Base-by-base conservation (phyloP, 2,797 vertebrate species). In the Helostoma temminkii region DNA sequence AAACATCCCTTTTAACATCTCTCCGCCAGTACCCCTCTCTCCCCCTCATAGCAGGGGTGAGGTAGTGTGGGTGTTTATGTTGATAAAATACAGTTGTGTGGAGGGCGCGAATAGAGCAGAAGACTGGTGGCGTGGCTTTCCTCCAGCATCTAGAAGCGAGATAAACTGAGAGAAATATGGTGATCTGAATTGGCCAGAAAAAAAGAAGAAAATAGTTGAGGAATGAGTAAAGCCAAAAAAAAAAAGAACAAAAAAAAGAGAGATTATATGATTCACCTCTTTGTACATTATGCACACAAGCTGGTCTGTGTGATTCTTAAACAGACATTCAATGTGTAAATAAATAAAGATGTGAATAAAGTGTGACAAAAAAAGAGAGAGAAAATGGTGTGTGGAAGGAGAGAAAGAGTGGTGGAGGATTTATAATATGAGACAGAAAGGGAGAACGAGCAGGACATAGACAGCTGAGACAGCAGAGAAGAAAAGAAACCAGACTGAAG, bases 11-110 rank as follows among this genome's bases (percentile, higher is more conserved):
- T 72, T 83, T 61, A 82, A 70, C 74, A 70, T 66, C 52, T 71
- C 66, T 47, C 41, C 25, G n/a, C 45, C 47, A 19, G 49, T 37
- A 47, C 30, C 26, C 24, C 52, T 37, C 41, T 52, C 26, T 42
- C 60, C 52, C 68, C 39, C 56, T 73, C 66, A 46, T 58, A 50
- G 71, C 74, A 76, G 64, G 69, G 76, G 63, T 50, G 71, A 82
- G 75, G 68, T 14, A 24, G 41, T 52, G 65, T 73, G 73, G 82
- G 81, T 74, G 77, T 63, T 58, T 55, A 71, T 85, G 74, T 83
- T 84, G 81, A 84, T 82, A 76, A 84, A 83, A 78, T 86, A 64
- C 83, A 85, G 78, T 81, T 83, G 69, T 72, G 71, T 50, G 30
- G 6, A 74, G 73, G 71, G 41, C 49, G 69, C 71, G 55, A 55